Percentiles rank a stretch among this genome's conserved stretches.
phyloP scores from a whole-genome alignment of 2,888 invertebrate genomes.

The Ormyrus nitidulus region DNA sequence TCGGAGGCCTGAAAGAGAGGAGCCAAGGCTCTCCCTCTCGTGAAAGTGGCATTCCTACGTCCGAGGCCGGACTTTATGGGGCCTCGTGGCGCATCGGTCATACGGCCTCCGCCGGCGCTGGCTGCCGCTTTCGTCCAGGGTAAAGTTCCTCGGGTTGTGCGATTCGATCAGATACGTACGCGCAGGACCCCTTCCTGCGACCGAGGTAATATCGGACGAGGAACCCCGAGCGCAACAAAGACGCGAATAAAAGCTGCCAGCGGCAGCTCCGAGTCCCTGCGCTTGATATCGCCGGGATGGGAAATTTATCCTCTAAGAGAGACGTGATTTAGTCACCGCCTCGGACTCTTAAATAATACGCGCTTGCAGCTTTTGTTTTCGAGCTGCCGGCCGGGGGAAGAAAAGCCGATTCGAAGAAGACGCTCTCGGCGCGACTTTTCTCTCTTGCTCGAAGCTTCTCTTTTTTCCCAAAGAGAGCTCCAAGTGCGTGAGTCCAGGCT shows the following conservation, averaged over 20 bases:
- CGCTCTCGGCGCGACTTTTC: conserved; percentile 1
- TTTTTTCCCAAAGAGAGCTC: neutral
- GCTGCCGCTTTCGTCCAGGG: conserved; percentile 20
- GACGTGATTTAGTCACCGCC: conserved; percentile 53
- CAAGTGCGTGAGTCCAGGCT: neutral
- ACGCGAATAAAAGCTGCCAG: conserved; percentile 32
- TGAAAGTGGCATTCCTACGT: conserved; percentile 55
- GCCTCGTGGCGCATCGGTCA: conserved; percentile 60
- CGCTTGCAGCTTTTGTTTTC: conserved; percentile 47
- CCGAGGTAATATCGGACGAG: conserved; percentile 42
- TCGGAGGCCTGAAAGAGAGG: neutral
- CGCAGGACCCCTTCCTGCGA: conserved; percentile 24
- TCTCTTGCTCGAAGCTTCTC: neutral
- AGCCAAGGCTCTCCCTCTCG: conserved; percentile 11
- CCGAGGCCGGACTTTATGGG: conserved; percentile 56
- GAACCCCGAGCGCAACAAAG: conserved; percentile 33
- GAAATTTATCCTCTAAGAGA: conserved; percentile 50
- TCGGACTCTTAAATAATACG: conserved; percentile 52
- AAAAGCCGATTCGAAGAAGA: conserved; percentile 42
- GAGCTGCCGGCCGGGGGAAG: conserved; percentile 5
- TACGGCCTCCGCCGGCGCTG: conserved; percentile 44
- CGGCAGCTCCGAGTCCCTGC: neutral
- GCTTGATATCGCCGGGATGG: neutral
- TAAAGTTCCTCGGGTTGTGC: conserved; percentile 54
- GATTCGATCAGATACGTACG: conserved; percentile 59